These are phyloP conservation scores for Neosilurus mollespiculum DNA, from an alignment of 2,797 vertebrate genomes.

Conservation along the genomic window DNA sequence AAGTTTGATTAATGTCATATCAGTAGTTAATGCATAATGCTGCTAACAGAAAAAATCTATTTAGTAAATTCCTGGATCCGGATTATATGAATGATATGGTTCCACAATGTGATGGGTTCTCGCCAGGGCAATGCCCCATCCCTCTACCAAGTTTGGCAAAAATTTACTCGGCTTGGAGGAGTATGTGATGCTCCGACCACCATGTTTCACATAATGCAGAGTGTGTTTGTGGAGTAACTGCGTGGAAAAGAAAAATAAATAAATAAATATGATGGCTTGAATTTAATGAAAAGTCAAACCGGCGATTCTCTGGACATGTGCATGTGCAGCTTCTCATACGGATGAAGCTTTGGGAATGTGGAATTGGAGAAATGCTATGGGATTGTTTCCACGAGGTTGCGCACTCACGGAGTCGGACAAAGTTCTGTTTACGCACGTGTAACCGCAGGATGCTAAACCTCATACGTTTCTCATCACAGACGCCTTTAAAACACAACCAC, in stretches of 20 bases:
- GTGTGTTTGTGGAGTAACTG: background rate
- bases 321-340: background rate
- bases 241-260: no score
- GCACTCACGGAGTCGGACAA: background rate
- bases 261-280: no score
- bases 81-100: no score
- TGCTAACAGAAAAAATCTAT: no score
- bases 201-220: constrained; percentile 48
- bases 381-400: background rate
- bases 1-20: no score
- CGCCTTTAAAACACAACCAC: background rate
- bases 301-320: background rate
- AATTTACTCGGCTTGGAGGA: no score
- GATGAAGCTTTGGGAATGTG: background rate
- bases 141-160: no score
- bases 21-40: no score
- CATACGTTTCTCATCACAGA: background rate
- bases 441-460: background rate
- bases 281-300: no score
- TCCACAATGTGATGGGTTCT: no score
- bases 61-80: no score
- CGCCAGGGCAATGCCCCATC: no score
- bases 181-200: background rate
- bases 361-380: background rate
- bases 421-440: background rate